These are phyloP conservation scores for Penaeus chinensis DNA, from an alignment of 1,140 invertebrate species.

Conservation along the genomic window DNA sequence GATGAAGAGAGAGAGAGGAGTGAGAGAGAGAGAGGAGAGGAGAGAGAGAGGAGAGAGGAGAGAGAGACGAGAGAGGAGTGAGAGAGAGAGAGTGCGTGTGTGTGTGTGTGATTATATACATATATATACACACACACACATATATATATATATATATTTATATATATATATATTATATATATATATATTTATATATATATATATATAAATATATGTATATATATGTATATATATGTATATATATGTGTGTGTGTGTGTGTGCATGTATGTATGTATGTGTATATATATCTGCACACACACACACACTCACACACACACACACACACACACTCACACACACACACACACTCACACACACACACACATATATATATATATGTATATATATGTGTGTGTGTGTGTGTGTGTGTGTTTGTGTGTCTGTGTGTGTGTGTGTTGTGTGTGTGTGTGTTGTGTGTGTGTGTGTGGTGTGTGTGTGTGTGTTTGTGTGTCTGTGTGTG, in stretches of 20 bases:
- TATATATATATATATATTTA: conserved; percentile 12
- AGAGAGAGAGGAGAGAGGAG: background rate
- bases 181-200: conserved; percentile 14
- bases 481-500: too few relatives aligned
- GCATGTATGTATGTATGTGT: background rate
- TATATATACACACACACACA: conserved; percentile 1
- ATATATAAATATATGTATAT: conserved; percentile 11
- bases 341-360: too few relatives aligned
- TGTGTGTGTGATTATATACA: background rate
- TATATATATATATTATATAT: conserved; percentile 17
- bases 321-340: too few relatives aligned
- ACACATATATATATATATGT: too few relatives aligned
- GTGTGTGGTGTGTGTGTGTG: too few relatives aligned
- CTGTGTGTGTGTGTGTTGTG: too few relatives aligned
- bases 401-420: too few relatives aligned
- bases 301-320: too few relatives aligned
- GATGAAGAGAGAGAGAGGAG: background rate
- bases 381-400: too few relatives aligned
- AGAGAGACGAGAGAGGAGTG: background rate
- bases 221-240: conserved; percentile 12
- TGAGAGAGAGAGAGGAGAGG: background rate
- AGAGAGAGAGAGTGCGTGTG: conserved; percentile 4
- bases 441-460: too few relatives aligned
- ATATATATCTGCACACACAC: too few relatives aligned
- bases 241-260: background rate